Evolutionary conservation across 1,140 invertebrate genomes (phyloP).

Genomic region (Lucilia sericata): DNA sequence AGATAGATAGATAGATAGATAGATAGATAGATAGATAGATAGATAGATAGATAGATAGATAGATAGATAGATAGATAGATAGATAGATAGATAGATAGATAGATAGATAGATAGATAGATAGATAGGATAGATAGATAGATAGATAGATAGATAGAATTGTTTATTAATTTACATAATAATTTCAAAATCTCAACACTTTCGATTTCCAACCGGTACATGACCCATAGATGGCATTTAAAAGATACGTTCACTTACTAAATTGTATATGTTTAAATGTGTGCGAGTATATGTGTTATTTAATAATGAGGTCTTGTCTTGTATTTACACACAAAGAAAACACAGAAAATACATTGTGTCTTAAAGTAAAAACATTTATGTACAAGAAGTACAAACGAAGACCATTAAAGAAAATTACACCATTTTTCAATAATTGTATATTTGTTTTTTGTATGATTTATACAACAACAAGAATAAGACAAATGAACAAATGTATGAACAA

Average conservation of each 20-base stretch:
- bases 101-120: too few relatives aligned
- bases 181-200: background rate
- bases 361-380: background rate
- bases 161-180: background rate
- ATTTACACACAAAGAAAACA: conserved; percentile 12
- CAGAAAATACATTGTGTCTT: background rate
- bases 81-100: too few relatives aligned
- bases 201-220: background rate
- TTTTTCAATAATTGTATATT: background rate
- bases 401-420: background rate
- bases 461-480: too few relatives aligned
- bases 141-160: too few relatives aligned
- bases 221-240: conserved; percentile 2
- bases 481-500: too few relatives aligned
- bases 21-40: too few relatives aligned
- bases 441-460: background rate
- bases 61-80: too few relatives aligned
- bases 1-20: too few relatives aligned
- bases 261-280: background rate
- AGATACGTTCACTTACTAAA: background rate
- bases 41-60: too few relatives aligned
- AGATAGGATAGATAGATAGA: too few relatives aligned
- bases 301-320: background rate
- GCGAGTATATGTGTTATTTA: background rate
- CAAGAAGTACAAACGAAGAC: background rate